These are phyloP conservation scores for Drosophila teissieri DNA, from an alignment of 1,140 invertebrate genomes.

Conservation along the genomic window DNA sequence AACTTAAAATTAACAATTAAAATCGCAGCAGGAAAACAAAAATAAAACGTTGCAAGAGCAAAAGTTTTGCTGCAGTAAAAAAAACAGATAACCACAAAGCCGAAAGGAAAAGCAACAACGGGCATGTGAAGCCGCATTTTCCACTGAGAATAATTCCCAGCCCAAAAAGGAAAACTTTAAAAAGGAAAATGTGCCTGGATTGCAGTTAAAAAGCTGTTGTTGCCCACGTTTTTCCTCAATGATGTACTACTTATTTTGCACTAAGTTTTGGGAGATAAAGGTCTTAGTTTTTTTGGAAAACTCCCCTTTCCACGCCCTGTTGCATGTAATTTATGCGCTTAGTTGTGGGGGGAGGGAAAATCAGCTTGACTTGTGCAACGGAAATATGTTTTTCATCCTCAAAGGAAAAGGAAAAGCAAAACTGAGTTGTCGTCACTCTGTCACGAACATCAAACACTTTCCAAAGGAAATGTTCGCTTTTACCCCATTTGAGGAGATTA, in stretches of 20 bases:
- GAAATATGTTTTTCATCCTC: conserved; percentile 11
- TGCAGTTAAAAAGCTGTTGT: conserved; percentile 31
- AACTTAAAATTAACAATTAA: conserved; percentile 34
- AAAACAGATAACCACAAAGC: conserved; percentile 27
- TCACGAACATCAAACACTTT: conserved; percentile 19
- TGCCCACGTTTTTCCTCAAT: conserved; percentile 8
- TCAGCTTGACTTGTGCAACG: not conserved
- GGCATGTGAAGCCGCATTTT: not conserved
- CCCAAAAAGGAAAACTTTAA: not conserved
- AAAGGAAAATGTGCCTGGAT: conserved; percentile 10
- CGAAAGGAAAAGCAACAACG: not conserved
- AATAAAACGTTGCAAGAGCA: not conserved
- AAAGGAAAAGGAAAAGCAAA: not conserved
- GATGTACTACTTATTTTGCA: conserved; percentile 8
- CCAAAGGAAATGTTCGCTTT: conserved; percentile 20
- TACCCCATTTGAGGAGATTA: conserved; percentile 29
- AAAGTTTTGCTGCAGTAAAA: conserved; percentile 24
- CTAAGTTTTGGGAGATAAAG: too few relatives aligned
- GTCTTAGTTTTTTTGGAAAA: not conserved
- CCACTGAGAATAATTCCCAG: conserved; percentile 7
- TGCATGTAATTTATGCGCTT: conserved; percentile 38
- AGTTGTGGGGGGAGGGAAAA: not conserved
- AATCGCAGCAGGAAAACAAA: conserved; percentile 2
- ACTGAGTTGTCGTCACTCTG: conserved; percentile 21
- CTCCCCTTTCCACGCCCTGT: conserved; percentile 5